Conservation (phyloP, 2,888 invertebrate genomes). For the Hetaerina titia region DNA sequence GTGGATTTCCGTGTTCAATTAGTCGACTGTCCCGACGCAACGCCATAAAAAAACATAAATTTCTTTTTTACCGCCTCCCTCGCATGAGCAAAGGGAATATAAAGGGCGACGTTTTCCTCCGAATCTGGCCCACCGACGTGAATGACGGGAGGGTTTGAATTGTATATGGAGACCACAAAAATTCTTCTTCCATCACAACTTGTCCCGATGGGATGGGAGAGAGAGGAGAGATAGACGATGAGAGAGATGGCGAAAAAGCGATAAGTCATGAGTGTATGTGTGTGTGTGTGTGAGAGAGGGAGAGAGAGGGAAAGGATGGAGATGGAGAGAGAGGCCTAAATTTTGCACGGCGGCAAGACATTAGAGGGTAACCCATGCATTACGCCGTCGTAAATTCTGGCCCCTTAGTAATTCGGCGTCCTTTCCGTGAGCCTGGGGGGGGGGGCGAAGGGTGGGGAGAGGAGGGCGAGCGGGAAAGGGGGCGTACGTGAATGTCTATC, state of each 20-base stretch:
- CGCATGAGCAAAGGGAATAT: not conserved
- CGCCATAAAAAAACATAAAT: not conserved
- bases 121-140: not conserved
- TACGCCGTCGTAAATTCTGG: conserved; percentile 11
- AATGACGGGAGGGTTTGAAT: conserved; percentile 7
- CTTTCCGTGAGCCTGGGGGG: not conserved
- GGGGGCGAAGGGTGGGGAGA: not conserved
- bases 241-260: not conserved
- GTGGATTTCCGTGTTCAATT: conserved; percentile 1
- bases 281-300: not conserved
- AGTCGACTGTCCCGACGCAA: not conserved
- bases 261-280: too few relatives aligned
- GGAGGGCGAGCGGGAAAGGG: not conserved
- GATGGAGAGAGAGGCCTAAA: not conserved
- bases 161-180: not conserved
- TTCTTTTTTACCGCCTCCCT: not conserved
- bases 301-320: not conserved
- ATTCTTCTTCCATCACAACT: not conserved
- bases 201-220: not conserved
- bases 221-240: not conserved
- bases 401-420: not conserved
- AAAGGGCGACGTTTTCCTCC: not conserved
- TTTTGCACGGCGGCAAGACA: conserved; percentile 7
- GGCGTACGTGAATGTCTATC: not conserved
- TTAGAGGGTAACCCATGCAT: conserved; percentile 28